phyloP scores from a whole-genome alignment of 2,888 invertebrate genomes.

The Cistogaster globosa region DNA sequence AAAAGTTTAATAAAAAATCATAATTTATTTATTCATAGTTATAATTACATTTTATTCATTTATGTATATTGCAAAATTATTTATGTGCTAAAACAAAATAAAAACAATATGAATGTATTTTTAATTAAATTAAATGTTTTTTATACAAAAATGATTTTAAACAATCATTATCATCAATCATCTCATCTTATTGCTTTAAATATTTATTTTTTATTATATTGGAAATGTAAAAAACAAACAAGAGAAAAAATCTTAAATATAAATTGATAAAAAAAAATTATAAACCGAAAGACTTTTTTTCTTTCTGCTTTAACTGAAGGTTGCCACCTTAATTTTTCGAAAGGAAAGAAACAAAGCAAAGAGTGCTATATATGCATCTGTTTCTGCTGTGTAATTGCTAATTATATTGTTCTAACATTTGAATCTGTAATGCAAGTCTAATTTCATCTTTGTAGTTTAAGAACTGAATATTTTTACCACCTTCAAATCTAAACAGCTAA shows the following conservation, averaged over 20 bases:
- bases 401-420: no score
- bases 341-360: no score
- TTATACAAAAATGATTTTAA: neutral
- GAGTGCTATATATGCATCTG: no score
- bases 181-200: conserved; percentile 29
- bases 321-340: no score
- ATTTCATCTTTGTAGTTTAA: no score
- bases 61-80: conserved; percentile 24
- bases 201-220: conserved; percentile 6
- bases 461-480: no score
- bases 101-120: conserved; percentile 11
- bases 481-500: no score
- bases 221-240: neutral
- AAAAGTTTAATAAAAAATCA: neutral
- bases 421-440: no score
- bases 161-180: conserved; percentile 10
- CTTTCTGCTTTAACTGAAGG: no score
- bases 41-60: conserved; percentile 17
- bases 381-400: no score
- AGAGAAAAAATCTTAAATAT: neutral
- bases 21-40: conserved; percentile 20
- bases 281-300: neutral
- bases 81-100: conserved; percentile 19
- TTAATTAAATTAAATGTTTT: conserved; percentile 24
- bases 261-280: neutral